These are phyloP conservation scores for Chondrosia reniformis DNA, from an alignment of 37 sponge, comb jelly and placozoan genomes.

Conservation along the genomic window DNA sequence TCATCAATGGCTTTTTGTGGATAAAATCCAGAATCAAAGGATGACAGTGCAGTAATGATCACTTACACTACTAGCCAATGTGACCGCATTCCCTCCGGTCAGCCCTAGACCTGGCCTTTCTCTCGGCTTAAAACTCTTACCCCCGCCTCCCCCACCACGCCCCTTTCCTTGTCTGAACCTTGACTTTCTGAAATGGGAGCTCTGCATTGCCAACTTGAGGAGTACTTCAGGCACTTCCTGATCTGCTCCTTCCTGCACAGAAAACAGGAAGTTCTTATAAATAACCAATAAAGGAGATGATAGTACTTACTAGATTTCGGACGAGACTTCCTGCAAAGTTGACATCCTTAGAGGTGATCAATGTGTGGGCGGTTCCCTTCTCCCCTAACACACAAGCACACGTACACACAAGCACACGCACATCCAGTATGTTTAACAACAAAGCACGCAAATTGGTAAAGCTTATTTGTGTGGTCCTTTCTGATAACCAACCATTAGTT, in stretches of 20 bases:
- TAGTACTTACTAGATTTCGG: constrained; percentile 85
- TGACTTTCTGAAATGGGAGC: constrained; percentile 61
- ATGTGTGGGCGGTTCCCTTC: constrained; percentile 94
- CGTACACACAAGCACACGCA: neutral
- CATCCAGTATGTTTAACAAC: too few relatives aligned
- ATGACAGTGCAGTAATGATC: too few relatives aligned
- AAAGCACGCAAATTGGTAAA: too few relatives aligned
- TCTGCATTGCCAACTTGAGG: constrained; percentile 85
- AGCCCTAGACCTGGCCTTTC: constrained; percentile 76
- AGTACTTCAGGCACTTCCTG: constrained; percentile 84
- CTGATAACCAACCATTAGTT: too few relatives aligned
- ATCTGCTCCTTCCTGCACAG: constrained; percentile 81
- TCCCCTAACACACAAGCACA: too few relatives aligned
- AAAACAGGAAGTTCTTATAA: neutral
- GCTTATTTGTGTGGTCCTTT: too few relatives aligned
- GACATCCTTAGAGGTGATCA: constrained; percentile 70
- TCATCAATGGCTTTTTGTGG: too few relatives aligned
- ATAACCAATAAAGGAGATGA: neutral
- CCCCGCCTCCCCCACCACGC: constrained; percentile 18
- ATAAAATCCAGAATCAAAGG: too few relatives aligned
- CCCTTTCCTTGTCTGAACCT: constrained; percentile 40
- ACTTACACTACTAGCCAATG: too few relatives aligned
- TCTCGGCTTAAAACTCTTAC: constrained; percentile 13
- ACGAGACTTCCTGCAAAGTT: constrained; percentile 94
- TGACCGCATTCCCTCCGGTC: neutral